phyloP scores from a whole-genome alignment of 2,888 invertebrate species.

The Melieria crassipennis region DNA sequence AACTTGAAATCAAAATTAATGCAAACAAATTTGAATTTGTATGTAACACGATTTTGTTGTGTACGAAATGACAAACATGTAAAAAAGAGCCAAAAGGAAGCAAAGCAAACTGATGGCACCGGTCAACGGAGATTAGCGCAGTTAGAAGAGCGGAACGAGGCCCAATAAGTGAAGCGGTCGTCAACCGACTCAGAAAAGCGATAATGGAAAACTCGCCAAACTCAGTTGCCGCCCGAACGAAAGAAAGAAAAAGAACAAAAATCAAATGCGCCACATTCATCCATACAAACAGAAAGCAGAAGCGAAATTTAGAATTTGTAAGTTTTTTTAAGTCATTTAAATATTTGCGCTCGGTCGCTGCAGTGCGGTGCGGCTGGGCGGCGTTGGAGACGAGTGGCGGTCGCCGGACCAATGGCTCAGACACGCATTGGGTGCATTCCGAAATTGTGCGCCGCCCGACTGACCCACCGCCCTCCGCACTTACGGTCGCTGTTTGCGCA shows the following conservation, averaged over 20 bases:
- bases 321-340: too few species aligned
- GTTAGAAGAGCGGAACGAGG: not conserved
- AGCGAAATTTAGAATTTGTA: not conserved
- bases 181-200: not conserved
- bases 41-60: too few species aligned
- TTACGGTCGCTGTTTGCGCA: too few species aligned
- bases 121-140: not conserved
- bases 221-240: constrained; percentile 16
- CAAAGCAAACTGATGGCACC: constrained; percentile 3
- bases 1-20: constrained; percentile 32
- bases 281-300: constrained; percentile 45
- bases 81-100: constrained; percentile 26
- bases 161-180: constrained; percentile 3
- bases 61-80: not conserved
- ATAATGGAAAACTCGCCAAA: not conserved
- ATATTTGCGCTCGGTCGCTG: too few species aligned
- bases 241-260: constrained; percentile 28
- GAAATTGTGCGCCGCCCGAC: too few species aligned
- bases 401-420: too few species aligned
- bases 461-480: too few species aligned
- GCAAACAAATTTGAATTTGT: not conserved
- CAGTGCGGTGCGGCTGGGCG: too few species aligned
- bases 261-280: constrained; percentile 51
- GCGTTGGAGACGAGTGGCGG: too few species aligned
- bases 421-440: too few species aligned